Conservation (phyloP, 2,888 invertebrate genomes). For the Noctua fimbriata region DNA sequence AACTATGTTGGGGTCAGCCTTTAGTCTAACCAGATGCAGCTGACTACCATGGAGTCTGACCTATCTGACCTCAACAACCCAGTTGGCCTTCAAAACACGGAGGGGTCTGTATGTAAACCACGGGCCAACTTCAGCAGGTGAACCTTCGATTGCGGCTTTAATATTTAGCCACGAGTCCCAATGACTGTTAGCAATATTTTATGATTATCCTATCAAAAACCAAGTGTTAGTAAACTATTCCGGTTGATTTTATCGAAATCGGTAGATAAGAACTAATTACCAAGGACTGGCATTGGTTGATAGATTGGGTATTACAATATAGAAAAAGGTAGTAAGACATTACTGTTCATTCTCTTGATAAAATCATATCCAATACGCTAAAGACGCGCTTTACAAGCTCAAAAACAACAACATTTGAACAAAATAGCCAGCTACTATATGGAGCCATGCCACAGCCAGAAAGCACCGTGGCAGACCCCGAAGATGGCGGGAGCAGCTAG, state of each 20-base stretch:
- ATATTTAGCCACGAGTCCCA: neutral
- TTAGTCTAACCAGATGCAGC: neutral
- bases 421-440: neutral
- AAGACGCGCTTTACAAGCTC: too few species aligned
- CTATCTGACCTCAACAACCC: neutral
- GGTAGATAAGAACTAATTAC: neutral
- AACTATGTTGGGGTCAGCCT: neutral
- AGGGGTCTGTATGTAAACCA: neutral
- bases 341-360: too few species aligned
- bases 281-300: neutral
- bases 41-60: neutral
- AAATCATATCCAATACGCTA: neutral
- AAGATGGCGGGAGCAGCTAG: neutral
- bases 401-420: neutral
- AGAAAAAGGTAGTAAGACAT: neutral
- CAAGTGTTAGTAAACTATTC: neutral
- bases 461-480: neutral
- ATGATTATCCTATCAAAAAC: neutral
- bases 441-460: neutral
- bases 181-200: neutral
- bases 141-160: neutral
- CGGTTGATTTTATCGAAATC: slow-evolving; percentile 15
- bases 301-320: neutral
- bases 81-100: neutral
- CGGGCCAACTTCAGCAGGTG: neutral